Conservation (phyloP, 2,888 invertebrate species). For the Scaptomyza caliginosa region DNA sequence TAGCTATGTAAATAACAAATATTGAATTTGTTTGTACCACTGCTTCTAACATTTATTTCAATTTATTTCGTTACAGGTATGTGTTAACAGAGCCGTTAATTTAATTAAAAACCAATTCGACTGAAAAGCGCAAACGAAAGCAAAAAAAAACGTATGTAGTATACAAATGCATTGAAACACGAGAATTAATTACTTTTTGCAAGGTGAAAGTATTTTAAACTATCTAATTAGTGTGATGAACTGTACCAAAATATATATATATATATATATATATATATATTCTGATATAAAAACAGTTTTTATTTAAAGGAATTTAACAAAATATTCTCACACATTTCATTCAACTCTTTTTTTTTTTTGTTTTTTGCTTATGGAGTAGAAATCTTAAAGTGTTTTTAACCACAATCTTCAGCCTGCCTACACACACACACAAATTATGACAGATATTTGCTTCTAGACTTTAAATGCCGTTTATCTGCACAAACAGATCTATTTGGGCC, state of each 20-base stretch:
- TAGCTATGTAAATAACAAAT: constrained; percentile 49
- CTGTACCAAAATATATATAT: constrained; percentile 2
- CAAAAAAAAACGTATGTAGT: background rate
- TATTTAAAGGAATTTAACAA: background rate
- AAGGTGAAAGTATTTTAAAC: background rate
- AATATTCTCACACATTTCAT: constrained; percentile 25
- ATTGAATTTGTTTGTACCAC: constrained; percentile 35
- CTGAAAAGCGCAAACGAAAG: constrained; percentile 31
- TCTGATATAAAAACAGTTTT: background rate
- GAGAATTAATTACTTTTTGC: constrained; percentile 21
- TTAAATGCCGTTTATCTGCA: constrained; percentile 55
- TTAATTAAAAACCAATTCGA: constrained; percentile 52
- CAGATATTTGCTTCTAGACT: constrained; percentile 56
- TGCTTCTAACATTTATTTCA: constrained; percentile 27
- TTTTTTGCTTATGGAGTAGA: constrained; percentile 11
- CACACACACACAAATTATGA: constrained; percentile 60
- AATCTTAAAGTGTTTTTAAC: constrained; percentile 10
- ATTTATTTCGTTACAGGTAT: constrained; percentile 66
- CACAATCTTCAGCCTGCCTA: constrained; percentile 26
- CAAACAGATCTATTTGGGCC: constrained; percentile 51
- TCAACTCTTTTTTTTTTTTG: constrained; percentile 1
- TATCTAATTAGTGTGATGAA: constrained; percentile 33
- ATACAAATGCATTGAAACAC: constrained; percentile 15
- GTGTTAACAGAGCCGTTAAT: constrained; percentile 59
- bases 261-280: too few species aligned